Conservation (phyloP, 2,888 invertebrate species). For the Luffia ferchaultella region DNA sequence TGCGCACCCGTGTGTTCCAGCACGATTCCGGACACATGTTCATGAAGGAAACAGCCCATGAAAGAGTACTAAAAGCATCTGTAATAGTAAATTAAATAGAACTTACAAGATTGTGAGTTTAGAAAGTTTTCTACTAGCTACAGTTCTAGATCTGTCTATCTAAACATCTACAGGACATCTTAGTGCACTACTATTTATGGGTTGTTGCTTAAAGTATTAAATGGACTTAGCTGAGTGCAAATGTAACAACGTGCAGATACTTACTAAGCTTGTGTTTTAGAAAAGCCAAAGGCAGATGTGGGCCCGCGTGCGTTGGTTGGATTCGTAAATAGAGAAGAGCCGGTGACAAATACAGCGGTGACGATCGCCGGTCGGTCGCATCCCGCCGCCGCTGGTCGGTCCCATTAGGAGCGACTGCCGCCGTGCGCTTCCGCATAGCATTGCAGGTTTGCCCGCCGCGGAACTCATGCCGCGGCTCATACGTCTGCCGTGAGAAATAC, state of each 20-base stretch:
- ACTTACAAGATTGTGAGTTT: too few relatives aligned
- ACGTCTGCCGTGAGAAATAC: background rate
- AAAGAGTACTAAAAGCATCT: too few relatives aligned
- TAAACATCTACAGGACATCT: too few relatives aligned
- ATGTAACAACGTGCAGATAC: background rate
- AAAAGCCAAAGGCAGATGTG: background rate
- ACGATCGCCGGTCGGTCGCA: constrained; percentile 16
- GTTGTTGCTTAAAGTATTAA: too few relatives aligned
- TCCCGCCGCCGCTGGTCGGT: background rate
- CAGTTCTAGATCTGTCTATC: too few relatives aligned
- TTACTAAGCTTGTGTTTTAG: background rate
- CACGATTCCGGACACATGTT: too few relatives aligned
- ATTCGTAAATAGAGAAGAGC: constrained; percentile 1
- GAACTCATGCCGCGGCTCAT: background rate
- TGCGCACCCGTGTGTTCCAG: too few relatives aligned
- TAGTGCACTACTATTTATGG: too few relatives aligned
- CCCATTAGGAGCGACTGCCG: background rate
- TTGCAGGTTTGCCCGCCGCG: background rate
- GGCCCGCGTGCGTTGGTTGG: background rate
- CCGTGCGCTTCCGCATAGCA: background rate
- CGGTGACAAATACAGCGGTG: constrained; percentile 37
- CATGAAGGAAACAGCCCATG: too few relatives aligned
- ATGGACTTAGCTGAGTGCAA: too few relatives aligned
- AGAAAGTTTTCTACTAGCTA: too few relatives aligned
- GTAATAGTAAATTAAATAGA: too few relatives aligned